A percentile compares a stretch with the other conserved stretches of the same genome.
These are phyloP conservation scores for Riparia riparia DNA, from an alignment of 2,113 vertebrate species.

Conservation along the genomic window DNA sequence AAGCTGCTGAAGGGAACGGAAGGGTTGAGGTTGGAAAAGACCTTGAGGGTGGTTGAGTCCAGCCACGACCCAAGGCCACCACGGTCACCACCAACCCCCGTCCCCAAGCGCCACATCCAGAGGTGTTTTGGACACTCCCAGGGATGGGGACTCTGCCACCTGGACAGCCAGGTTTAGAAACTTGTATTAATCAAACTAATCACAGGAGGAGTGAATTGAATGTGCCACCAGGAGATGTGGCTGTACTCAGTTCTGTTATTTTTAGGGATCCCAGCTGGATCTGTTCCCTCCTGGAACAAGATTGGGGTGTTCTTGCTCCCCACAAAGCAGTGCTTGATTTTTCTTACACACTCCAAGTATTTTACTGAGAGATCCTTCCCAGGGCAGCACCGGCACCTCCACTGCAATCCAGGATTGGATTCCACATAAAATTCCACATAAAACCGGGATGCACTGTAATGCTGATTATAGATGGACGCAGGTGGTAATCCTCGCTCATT, in stretches of 20 bases:
- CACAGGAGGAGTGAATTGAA: not conserved
- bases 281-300: not conserved
- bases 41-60: too few species aligned
- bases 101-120: not conserved
- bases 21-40: rapidly evolving
- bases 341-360: not conserved
- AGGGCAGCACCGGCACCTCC: not conserved
- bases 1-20: not conserved
- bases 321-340: not conserved
- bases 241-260: not conserved
- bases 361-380: not conserved
- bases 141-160: not conserved
- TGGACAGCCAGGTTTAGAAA: not conserved
- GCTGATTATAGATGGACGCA: rapidly evolving
- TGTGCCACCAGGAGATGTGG: not conserved
- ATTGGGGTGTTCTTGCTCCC: not conserved
- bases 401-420: not conserved
- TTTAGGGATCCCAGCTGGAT: not conserved
- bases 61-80: not conserved
- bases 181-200: rapidly evolving
- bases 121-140: not conserved
- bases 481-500: not conserved
- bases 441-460: not conserved
- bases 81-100: rapidly evolving
- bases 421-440: not conserved